Conservation (phyloP, 1,140 invertebrate species). For the Caenorhabditis inopinata region DNA sequence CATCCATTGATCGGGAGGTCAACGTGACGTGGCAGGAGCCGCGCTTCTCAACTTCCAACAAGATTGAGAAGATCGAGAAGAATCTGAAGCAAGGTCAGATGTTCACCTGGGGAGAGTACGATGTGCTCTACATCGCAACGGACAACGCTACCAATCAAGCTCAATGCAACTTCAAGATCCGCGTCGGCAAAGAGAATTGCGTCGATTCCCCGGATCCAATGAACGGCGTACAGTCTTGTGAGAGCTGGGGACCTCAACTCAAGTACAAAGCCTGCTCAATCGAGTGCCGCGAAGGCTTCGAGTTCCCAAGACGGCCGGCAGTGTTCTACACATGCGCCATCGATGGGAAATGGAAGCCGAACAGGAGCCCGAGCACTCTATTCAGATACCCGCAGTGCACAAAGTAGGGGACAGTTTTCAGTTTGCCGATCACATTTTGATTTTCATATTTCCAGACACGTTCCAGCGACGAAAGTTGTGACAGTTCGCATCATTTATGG, state of each 20-base stretch:
- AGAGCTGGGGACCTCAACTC: constrained; percentile 91
- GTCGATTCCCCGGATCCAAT: constrained; percentile 81
- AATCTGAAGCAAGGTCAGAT: constrained; percentile 82
- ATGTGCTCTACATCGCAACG: constrained; percentile 87
- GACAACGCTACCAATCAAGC: constrained; percentile 87
- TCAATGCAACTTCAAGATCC: constrained; percentile 80
- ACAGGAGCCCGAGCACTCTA: constrained; percentile 69
- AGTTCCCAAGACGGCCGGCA: constrained; percentile 85
- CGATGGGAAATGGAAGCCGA: constrained; percentile 92
- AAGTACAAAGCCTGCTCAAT: constrained; percentile 87
- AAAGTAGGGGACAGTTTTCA: constrained; percentile 45
- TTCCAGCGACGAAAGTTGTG: constrained; percentile 48
- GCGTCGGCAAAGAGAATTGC: constrained; percentile 70
- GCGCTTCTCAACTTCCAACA: constrained; percentile 78
- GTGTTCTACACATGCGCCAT: constrained; percentile 93
- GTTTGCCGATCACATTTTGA: not conserved
- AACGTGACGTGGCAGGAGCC: constrained; percentile 92
- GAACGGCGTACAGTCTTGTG: constrained; percentile 84
- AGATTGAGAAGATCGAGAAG: constrained; percentile 78
- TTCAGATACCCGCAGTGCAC: constrained; percentile 66
- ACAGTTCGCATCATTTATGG: constrained; percentile 57
- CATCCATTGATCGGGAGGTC: constrained; percentile 84
- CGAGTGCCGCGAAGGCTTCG: constrained; percentile 78
- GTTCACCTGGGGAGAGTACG: constrained; percentile 82
- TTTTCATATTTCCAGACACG: constrained; percentile 7